Evolutionary conservation across 2,797 vertebrate species (phyloP), one percentile per base, ranked within the genome.

Genomic region (Onychomys arenicola): DNA sequence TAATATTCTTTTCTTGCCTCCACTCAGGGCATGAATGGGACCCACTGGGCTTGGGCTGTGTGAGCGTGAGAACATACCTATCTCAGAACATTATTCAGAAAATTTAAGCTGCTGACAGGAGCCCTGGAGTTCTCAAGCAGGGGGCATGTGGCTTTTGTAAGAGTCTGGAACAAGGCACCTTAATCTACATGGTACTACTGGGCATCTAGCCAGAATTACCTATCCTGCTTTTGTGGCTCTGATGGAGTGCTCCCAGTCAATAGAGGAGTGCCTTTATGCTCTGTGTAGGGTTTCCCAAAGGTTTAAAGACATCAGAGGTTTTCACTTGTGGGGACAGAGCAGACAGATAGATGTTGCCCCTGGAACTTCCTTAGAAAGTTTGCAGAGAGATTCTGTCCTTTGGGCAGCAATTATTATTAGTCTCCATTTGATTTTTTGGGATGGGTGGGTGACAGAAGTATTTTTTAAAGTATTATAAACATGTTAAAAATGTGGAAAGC

Each of bases 31-130:
- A 80, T 40, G 32, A 67, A 16, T 40, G 69, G 67, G 96, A 96
- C 61, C 94, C 96, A 96, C 86, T 17, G 83, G 43, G 93, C 49
- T n/a, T 40, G 71, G 71, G 10, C 71, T 73, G 37, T 25, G 40
- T 25, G n/a, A 73, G 10, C 0, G 4, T 11, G 10, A 55, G 14
- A 81, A 46, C 27, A 17, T 10, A 32, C 29, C 29, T 82, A 40
- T 8, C 10, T 49, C 46, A 69, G 46, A 14, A 52, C 52, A 34
- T 7, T 55, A 16, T n/a, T 14, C 32, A 37, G 32, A 67, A 23
- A 29, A 52, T 29, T 10, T 27, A 80, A 37, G 61, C 7, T 27
- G 37, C 21, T 80, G 16, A 78, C 13, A 13, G 7, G 49, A 37
- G 73, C 69, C 1, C 4, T 43, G 52, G 29, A 19, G 59, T 8